Evolutionary conservation across 2,888 invertebrate genomes (phyloP).

Genomic region (Gibbula magus): DNA sequence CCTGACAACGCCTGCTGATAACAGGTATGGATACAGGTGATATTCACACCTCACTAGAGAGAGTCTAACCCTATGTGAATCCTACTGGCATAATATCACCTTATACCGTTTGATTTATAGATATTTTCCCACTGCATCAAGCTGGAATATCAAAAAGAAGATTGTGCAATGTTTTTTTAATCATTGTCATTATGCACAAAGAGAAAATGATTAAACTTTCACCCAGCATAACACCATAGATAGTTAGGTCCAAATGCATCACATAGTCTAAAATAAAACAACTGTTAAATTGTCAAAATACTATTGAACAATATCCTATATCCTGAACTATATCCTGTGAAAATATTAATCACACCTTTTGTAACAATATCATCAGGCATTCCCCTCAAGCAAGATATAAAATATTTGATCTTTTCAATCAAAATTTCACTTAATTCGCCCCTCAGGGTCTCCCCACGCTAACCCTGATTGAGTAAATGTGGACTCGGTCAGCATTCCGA

Average conservation of each 20-base stretch:
- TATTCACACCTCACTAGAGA: background rate
- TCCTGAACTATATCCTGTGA: background rate
- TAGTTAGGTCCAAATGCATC: too few species aligned
- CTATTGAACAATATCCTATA: background rate
- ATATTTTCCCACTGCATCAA: too few species aligned
- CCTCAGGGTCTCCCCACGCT: background rate
- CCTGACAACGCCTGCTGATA: background rate
- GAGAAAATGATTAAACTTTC: too few species aligned
- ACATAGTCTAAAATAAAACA: background rate
- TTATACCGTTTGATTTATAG: too few species aligned
- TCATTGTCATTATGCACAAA: too few species aligned
- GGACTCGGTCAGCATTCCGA: background rate
- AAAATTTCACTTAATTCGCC: background rate
- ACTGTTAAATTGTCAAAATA: background rate
- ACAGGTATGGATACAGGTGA: background rate
- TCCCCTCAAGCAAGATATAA: background rate
- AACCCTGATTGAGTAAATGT: background rate
- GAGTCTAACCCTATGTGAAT: background rate
- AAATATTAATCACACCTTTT: background rate
- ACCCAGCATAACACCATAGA: too few species aligned
- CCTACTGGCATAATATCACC: too few species aligned
- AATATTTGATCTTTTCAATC: background rate
- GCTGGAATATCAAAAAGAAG: too few species aligned
- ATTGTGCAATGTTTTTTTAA: too few species aligned
- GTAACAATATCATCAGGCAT: background rate